Conservation (phyloP, 2,113 vertebrate species). For the Verasper variegatus region DNA sequence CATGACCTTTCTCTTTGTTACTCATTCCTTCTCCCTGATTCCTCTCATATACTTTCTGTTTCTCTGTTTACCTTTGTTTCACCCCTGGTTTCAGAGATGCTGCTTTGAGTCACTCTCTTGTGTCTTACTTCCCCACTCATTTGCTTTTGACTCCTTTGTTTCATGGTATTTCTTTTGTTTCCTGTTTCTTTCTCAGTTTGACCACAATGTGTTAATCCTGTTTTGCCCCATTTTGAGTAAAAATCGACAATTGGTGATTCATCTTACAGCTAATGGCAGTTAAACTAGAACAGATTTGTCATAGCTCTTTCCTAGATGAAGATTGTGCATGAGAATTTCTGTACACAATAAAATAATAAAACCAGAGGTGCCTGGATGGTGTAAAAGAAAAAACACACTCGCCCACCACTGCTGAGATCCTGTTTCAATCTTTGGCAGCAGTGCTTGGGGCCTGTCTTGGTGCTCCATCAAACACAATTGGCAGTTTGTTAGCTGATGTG, state of each 20-base stretch:
- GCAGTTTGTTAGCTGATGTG: constrained; percentile 2
- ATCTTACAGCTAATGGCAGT: no score
- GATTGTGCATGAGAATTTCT: not conserved
- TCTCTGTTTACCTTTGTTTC: constrained; percentile 29
- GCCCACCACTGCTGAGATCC: not conserved
- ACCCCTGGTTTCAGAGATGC: not conserved
- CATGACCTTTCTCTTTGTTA: constrained; percentile 59
- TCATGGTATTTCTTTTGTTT: not conserved
- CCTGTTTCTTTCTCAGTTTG: not conserved
- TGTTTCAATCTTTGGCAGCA: not conserved
- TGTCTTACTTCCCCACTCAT: not conserved
- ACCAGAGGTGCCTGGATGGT: not conserved
- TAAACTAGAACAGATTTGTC: not conserved
- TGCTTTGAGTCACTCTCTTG: not conserved
- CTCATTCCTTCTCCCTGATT: constrained; percentile 16
- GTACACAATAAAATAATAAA: not conserved
- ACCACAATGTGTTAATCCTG: not conserved
- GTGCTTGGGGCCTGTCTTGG: not conserved
- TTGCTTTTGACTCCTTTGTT: not conserved
- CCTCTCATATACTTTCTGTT: constrained; percentile 34
- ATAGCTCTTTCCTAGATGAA: not conserved
- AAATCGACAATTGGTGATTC: no score
- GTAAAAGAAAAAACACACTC: not conserved
- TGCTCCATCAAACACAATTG: constrained; percentile 9
- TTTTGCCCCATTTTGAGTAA: no score